A percentile compares a stretch with the other conserved stretches of the same genome.
Conservation (phyloP, 2,113 vertebrate genomes). For the Menura novaehollandiae region DNA sequence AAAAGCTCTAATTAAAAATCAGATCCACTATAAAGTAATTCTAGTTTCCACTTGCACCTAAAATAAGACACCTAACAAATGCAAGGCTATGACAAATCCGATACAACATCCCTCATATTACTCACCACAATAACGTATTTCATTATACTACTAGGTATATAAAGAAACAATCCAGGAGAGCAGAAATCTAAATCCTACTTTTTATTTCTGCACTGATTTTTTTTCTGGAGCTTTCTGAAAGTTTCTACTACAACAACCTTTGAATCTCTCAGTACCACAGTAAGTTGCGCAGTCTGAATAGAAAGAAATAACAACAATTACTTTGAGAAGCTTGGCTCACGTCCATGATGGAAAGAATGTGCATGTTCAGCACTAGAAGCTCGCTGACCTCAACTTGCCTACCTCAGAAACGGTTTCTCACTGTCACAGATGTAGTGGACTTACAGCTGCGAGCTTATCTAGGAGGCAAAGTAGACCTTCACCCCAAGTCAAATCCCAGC, state of each 20-base stretch:
- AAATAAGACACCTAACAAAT: slow-evolving; percentile 13
- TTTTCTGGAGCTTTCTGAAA: neutral
- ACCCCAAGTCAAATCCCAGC: neutral
- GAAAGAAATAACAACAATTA: slow-evolving; percentile 28
- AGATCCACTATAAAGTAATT: slow-evolving; percentile 55
- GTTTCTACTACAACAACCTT: neutral
- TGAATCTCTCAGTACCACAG: neutral
- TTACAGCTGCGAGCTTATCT: neutral
- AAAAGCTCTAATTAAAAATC: slow-evolving; percentile 61
- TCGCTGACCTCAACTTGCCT: neutral
- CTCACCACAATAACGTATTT: neutral
- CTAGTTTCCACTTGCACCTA: slow-evolving; percentile 44
- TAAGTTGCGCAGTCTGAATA: neutral
- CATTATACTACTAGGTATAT: neutral
- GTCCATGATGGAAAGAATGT: slow-evolving; percentile 13
- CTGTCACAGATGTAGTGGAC: neutral
- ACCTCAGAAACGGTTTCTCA: neutral
- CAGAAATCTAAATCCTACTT: neutral
- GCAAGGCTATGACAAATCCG: slow-evolving; percentile 19
- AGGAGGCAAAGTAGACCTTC: neutral
- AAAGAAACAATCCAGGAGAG: neutral
- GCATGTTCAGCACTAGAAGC: neutral
- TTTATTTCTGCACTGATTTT: neutral
- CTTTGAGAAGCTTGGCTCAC: slow-evolving; percentile 18
- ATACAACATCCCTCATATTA: neutral